Evolutionary conservation across 2,797 vertebrate species (phyloP).

Genomic region (Enteromius fasciolatus): DNA sequence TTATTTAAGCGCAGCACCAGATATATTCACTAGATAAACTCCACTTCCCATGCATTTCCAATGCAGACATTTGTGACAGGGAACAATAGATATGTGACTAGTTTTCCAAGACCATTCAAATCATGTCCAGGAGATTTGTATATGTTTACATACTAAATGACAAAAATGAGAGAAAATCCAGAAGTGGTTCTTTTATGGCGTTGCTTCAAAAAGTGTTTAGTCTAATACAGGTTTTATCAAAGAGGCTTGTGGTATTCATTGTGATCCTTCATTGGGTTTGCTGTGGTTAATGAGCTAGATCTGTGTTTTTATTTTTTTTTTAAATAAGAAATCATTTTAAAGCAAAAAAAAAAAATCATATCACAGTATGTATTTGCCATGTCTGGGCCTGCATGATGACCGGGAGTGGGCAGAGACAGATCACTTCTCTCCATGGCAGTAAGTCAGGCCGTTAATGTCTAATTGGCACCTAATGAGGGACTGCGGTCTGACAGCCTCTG

Average conservation of each 20-base stretch:
- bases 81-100: neutral
- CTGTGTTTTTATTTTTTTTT: neutral
- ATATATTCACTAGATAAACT: neutral
- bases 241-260: neutral
- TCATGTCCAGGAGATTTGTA: neutral
- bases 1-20: neutral
- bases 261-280: neutral
- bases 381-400: neutral
- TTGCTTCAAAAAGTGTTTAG: neutral
- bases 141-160: neutral
- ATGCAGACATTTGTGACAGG: neutral
- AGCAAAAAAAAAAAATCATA: neutral
- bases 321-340: neutral
- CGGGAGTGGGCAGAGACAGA: conserved; percentile 23
- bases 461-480: conserved; percentile 66
- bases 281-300: neutral
- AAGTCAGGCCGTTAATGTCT: conserved; percentile 62
- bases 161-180: neutral
- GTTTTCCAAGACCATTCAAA: neutral
- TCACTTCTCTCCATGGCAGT: conserved; percentile 48
- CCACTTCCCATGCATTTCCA: neutral
- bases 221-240: neutral
- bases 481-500: conserved; percentile 53
- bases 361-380: neutral
- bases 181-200: neutral